phyloP scores from a whole-genome alignment of 2,888 invertebrate species.

The Cantharis nigra region DNA sequence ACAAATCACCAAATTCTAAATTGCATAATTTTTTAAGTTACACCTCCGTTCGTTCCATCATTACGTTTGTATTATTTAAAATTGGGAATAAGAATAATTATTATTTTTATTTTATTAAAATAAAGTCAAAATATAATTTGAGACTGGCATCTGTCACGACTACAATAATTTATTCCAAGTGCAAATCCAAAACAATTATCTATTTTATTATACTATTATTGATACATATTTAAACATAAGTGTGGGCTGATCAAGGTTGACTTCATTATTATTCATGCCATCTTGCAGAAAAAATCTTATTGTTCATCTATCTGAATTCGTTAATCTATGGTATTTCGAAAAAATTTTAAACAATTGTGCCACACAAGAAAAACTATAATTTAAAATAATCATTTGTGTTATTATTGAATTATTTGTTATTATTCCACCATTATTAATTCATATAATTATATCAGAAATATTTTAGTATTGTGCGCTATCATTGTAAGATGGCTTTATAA shows the following conservation, averaged over 20 bases:
- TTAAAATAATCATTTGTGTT: neutral
- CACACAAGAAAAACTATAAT: conserved; percentile 2
- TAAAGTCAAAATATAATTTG: neutral
- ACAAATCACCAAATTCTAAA: neutral
- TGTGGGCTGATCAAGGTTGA: conserved; percentile 45
- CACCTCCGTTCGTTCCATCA: neutral
- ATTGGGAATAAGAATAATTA: neutral
- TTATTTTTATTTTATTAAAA: no score
- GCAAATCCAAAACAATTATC: conserved; percentile 41
- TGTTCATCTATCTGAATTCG: conserved; percentile 22
- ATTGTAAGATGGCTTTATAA: neutral
- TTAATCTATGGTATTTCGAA: conserved; percentile 12
- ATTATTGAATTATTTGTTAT: conserved; percentile 5
- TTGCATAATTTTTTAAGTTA: neutral
- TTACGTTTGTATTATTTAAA: neutral
- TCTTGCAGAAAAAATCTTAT: conserved; percentile 21
- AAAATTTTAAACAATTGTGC: conserved; percentile 5
- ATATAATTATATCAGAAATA: neutral
- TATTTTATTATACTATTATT: conserved; percentile 41
- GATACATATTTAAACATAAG: conserved; percentile 46
- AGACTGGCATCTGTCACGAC: conserved; percentile 47
- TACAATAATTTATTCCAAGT: conserved; percentile 10
- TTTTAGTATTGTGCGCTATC: neutral
- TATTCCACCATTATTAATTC: neutral
- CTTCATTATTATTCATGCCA: conserved; percentile 43